These are phyloP conservation scores for Aphaenogaster rudis DNA, from an alignment of 1,140 invertebrate species.

Conservation along the genomic window DNA sequence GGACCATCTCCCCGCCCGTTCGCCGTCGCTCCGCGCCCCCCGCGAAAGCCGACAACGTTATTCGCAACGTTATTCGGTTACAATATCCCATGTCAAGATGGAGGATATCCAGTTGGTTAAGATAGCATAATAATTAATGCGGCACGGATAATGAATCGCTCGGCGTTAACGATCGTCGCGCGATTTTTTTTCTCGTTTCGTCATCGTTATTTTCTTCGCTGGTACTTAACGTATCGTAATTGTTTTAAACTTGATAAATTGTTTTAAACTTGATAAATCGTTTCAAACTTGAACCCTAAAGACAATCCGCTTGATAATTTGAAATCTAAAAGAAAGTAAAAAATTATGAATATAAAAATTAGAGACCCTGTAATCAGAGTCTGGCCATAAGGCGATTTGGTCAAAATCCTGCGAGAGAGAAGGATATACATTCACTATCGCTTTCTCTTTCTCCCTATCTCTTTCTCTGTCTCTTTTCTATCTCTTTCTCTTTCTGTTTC, in stretches of 20 bases:
- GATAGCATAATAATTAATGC: conserved; percentile 38
- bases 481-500: too few species aligned
- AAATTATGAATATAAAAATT: too few species aligned
- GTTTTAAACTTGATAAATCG: background rate
- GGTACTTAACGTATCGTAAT: background rate
- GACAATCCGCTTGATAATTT: background rate
- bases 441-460: too few species aligned
- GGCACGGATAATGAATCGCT: conserved; percentile 41
- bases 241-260: background rate
- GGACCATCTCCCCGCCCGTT: conserved; percentile 19
- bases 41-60: conserved; percentile 43
- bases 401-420: too few species aligned
- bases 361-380: too few species aligned
- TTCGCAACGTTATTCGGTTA: conserved; percentile 34
- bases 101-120: conserved; percentile 31
- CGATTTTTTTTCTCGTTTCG: background rate
- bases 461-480: too few species aligned
- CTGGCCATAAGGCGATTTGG: too few species aligned
- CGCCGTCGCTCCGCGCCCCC: conserved; percentile 24
- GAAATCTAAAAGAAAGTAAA: background rate
- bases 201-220: conserved; percentile 6
- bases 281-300: background rate
- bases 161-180: conserved; percentile 16
- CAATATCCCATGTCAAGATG: conserved; percentile 32
- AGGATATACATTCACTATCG: too few species aligned